A percentile compares a stretch with the other conserved stretches of the same genome.
phyloP scores from a whole-genome alignment of 2,888 invertebrate species.

The Pecten maximus region DNA sequence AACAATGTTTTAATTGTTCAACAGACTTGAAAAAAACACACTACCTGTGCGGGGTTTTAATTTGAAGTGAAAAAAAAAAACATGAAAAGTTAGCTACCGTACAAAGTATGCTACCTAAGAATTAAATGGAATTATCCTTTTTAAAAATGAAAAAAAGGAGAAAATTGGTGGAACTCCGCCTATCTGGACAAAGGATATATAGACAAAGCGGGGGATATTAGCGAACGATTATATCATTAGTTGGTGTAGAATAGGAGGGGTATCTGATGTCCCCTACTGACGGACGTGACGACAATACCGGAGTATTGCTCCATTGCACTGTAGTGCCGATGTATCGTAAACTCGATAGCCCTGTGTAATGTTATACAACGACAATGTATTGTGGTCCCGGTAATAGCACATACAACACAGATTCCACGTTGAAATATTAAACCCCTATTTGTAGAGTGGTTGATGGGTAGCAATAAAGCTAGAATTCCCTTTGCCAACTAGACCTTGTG shows the following conservation, averaged over 20 bases:
- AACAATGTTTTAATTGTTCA: background rate
- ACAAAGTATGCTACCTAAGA: background rate
- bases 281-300: constrained; percentile 23
- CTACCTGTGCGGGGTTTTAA: background rate
- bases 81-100: background rate
- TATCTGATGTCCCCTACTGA: background rate
- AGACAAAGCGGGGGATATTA: background rate
- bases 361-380: constrained; percentile 19
- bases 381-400: background rate
- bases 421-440: constrained; percentile 35
- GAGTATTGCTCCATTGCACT: background rate
- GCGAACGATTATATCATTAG: background rate
- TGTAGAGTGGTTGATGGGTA: background rate
- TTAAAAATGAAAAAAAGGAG: background rate
- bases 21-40: background rate
- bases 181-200: background rate
- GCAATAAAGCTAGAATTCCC: constrained; percentile 23
- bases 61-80: background rate
- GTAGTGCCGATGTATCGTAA: background rate
- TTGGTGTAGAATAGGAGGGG: background rate
- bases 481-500: constrained; percentile 14
- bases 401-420: constrained; percentile 30
- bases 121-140: constrained; percentile 1
- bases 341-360: background rate
- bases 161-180: constrained; percentile 12